A percentile compares a stretch with the other conserved stretches of the same genome.
Evolutionary conservation across 2,113 vertebrate genomes (phyloP).

Genomic region (Myotis yumanensis): DNA sequence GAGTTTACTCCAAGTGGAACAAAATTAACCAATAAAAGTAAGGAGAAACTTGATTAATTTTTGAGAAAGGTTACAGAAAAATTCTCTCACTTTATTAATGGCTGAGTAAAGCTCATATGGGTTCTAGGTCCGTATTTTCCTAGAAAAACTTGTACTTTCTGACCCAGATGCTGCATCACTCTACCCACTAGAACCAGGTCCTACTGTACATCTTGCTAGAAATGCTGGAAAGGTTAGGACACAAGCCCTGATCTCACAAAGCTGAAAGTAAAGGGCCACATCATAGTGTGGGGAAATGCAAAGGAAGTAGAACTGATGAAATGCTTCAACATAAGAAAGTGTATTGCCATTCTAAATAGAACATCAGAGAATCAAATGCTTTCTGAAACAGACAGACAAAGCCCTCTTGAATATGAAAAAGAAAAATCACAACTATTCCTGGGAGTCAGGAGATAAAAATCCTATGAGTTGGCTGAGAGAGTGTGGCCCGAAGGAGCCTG

Average conservation of each 20-base stretch:
- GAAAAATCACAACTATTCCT: background rate
- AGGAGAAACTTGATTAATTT: slow-evolving; percentile 40
- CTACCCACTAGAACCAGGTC: background rate
- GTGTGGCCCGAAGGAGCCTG: background rate
- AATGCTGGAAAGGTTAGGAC: background rate
- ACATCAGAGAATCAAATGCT: background rate
- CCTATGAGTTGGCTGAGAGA: background rate
- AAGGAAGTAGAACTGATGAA: background rate
- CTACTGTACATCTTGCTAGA: background rate
- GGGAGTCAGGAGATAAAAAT: background rate
- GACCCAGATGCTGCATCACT: background rate
- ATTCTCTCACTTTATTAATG: background rate
- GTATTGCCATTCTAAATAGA: background rate
- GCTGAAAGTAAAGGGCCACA: background rate
- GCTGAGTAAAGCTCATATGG: background rate
- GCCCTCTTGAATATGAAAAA: background rate
- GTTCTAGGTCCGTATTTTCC: background rate
- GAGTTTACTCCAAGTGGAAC: background rate
- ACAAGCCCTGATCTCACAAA: background rate
- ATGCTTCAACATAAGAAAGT: background rate
- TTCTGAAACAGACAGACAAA: background rate
- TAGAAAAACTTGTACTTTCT: background rate
- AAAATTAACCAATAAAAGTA: slow-evolving; percentile 43
- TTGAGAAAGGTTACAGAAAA: slow-evolving; percentile 29
- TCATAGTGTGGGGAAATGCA: background rate